Evolutionary conservation across 2,888 invertebrate genomes (phyloP), one percentile per base, ranked within the genome.

Genomic region (Troilus luridus): DNA sequence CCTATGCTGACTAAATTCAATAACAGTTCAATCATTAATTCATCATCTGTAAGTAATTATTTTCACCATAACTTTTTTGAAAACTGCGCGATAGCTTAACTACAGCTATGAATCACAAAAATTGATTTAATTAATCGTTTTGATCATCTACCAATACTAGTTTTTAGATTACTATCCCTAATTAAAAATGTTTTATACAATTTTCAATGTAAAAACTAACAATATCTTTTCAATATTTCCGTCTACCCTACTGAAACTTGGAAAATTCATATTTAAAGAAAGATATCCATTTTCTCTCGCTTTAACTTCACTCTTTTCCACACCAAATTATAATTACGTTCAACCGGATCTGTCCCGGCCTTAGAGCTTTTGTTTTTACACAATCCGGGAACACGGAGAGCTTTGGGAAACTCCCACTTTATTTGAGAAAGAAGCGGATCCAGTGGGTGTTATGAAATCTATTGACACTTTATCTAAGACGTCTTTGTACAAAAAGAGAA

Each of bases 301-400:
- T 14, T n/a, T 85, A 77, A 54, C 81, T 81, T 81, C 54, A 11
- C 81, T 81, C 54, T 67, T 56, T 85, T 85, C 85, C 85, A 85
- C 85, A 85, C 85, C 85, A 85, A 85, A 85, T 85, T 85, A 56
- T 85, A 85, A 85, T 85, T 85, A n/a, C 85, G 56, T 85, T 85
- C 56, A n/a, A 85, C 41, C 85, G 85, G 85, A 85, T 85, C 56
- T 85, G 56, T 56, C n/a, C 56, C 85, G 85, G 85, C 85, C 85
- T 85, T 85, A 85, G n/a, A 56, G 56, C 85, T 54, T 85, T 85
- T 85, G 85, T 85, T 56, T 77, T 85, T 85, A 85, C 85, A 56
- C 85, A 85, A 85, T 85, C 54, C 12, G 17, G 72, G 41, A 77
- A 77, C 72, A 27, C 41, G 17, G 41, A 8, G 41, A 8, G 72